Base-by-base conservation (phyloP, 2,888 invertebrate genomes). In the Epirrhoe tristata region DNA sequence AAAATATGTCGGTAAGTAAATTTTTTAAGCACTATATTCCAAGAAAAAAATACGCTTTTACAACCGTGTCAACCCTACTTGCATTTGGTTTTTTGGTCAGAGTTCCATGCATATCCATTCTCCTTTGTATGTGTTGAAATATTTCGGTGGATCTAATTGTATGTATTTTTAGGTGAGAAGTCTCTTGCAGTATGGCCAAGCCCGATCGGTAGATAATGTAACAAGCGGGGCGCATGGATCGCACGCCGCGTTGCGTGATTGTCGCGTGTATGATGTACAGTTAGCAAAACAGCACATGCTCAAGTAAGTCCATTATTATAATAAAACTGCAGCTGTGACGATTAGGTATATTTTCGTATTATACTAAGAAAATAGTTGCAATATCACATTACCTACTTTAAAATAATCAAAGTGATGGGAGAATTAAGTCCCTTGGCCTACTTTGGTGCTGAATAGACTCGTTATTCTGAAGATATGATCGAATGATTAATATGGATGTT, bases 231-330 rank as follows among this genome's bases (percentile, higher is more conserved):
- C 67, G 80, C 81, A 80, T 81, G 81, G 68, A 61, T 70, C 61
- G 58, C 80, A 81, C 76, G 74, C 63, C 39, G 59, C 52, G 51
- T 54, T 16, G 79, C 81, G 81, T 82, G 81, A 82, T 81, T 46
- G 34, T 72, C 78, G 77, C 82, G 81, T 77, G 80, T 66, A 62
- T 56, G 48, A 56, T 57, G 67, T 73, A 73, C 70, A 53, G 74
- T 71, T 73, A 67, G 72, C 73, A 74, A 69, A 72, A 66, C 67
- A 58, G 50, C 55, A 46, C 66, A 56, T 63, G 34, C 48, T 61
- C 12, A 57, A 64, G 58, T 54, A 48, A 48, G 14, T 48, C 14
- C 48, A 16, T 6, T 16, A 6, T 48, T 14, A 7, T 14, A 6
- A 12, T 12, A 16, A 14, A 6, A 6, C 10, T 8, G 24, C 46